Base-by-base conservation (phyloP, 2,113 vertebrate genomes). In the Clinocottus analis region DNA sequence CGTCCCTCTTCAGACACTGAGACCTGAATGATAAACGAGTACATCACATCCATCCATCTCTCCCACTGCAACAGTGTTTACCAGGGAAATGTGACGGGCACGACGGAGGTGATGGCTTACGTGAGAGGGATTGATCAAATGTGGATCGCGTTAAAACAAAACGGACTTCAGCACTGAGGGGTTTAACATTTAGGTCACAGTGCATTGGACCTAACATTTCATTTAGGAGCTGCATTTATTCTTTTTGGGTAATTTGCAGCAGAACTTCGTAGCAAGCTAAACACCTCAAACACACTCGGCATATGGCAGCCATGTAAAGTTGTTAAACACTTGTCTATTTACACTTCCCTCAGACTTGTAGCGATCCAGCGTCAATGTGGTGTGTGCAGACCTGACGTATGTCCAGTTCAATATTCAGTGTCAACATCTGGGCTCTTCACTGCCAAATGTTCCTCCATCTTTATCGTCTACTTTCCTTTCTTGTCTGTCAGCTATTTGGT, bases 11-110 rank as follows among this genome's bases (percentile, higher is more conserved):
- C 72, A 76, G 70, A 64, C 74, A 39, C 80, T 64, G 51, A 77
- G 76, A 58, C 43, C 51, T 88, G 90, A 88, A 93, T 93, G 88
- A 93, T 87, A 85, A 92, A 92, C 83, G 75, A 69, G 75, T 61
- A 72, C 79, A 82, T 85, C 89, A 66, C 81, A 84, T 84, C 70
- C 80, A 72, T 89, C 79, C 77, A 13, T 82, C 59, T 87, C 69
- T 55, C 71, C 33, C 71, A 80, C 67, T 63, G 47, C 75, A 78
- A 17, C 79, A 66, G 61, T 69, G 83, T 88, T 86, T 85, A 84
- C 83, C n/a, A 9, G 59, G 59, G 55, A 63, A 31, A 21, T 29
- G 49, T 31, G 49, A 17, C 10, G 33, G 61, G 6, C 33, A 33
- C 58, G 55, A 14, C 19, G 17, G 29, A n/a, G 69, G 17, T 3